phyloP scores from a whole-genome alignment of 2,113 vertebrate species.

The Columbina picui region DNA sequence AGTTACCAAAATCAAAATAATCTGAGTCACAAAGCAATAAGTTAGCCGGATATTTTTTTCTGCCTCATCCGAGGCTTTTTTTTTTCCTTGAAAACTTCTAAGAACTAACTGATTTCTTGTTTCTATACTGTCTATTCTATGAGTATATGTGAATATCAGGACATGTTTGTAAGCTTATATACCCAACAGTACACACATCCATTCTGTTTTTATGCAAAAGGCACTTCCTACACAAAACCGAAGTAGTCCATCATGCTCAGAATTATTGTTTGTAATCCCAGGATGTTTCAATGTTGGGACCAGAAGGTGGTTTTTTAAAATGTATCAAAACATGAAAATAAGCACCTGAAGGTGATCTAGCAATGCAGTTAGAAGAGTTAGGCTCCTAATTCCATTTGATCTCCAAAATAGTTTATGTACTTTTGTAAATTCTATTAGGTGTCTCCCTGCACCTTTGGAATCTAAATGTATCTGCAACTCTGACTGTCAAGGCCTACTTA shows the following conservation, averaged over 20 bases:
- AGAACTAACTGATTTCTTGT: background rate
- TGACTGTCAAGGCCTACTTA: background rate
- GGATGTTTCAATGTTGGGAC: background rate
- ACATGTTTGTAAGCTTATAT: background rate
- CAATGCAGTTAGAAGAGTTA: background rate
- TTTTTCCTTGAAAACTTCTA: background rate
- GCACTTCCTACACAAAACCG: background rate
- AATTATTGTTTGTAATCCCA: background rate
- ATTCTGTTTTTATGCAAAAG: background rate
- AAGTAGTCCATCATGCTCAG: background rate
- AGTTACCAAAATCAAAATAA: background rate
- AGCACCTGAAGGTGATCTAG: background rate
- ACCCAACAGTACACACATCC: background rate
- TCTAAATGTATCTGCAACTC: background rate
- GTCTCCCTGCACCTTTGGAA: background rate
- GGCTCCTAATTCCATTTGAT: background rate
- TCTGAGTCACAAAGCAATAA: background rate
- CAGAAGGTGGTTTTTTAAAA: rapidly evolving
- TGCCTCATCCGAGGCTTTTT: rapidly evolving
- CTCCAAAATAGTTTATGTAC: background rate
- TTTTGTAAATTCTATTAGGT: background rate
- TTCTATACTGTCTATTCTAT: background rate
- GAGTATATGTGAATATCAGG: background rate
- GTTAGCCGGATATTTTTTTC: background rate
- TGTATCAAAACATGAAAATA: background rate